These are phyloP conservation scores for Pterocles burchelli DNA, from an alignment of 2,113 vertebrate species.

Conservation along the genomic window DNA sequence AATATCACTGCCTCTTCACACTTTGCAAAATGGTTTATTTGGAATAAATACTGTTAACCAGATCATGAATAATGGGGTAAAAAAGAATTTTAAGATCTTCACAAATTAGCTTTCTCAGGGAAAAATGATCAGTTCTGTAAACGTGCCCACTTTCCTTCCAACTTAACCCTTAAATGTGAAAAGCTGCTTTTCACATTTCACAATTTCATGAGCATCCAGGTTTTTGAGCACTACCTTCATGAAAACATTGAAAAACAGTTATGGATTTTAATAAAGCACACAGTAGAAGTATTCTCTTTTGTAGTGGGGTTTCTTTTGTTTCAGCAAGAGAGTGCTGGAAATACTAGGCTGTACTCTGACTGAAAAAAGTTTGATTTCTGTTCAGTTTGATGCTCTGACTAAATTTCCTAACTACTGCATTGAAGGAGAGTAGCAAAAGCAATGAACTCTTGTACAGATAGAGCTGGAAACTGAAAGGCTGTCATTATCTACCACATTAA, in stretches of 20 bases:
- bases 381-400: background rate
- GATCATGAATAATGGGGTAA: background rate
- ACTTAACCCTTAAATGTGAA: background rate
- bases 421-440: background rate
- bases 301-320: background rate
- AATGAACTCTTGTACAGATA: background rate
- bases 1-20: background rate
- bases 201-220: background rate
- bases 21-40: background rate
- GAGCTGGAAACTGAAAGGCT: conserved; percentile 20
- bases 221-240: conserved; percentile 16
- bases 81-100: background rate
- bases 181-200: background rate
- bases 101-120: background rate
- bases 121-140: background rate
- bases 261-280: conserved; percentile 15
- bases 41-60: background rate
- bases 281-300: background rate
- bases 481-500: conserved; percentile 44
- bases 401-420: background rate
- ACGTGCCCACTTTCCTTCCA: background rate
- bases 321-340: background rate
- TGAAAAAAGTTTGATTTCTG: background rate
- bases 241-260: conserved; percentile 15
- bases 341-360: background rate